phyloP scores from a whole-genome alignment of 2,797 vertebrate genomes.

The Mycteria americana region DNA sequence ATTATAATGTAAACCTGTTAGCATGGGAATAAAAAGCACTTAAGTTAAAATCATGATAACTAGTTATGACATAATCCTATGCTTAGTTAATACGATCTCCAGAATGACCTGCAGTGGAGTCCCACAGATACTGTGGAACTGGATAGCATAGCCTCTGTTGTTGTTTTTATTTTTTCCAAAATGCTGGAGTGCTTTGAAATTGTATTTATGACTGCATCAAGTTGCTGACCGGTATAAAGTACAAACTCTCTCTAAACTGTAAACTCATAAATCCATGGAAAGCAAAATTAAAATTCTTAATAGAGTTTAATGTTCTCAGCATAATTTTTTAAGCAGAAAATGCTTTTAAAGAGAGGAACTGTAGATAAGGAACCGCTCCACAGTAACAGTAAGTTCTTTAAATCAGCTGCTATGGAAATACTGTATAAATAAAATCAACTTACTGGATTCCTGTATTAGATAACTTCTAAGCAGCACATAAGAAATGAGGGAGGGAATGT shows the following conservation, averaged over 20 bases:
- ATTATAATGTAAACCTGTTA: background rate
- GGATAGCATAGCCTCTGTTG: background rate
- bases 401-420: background rate
- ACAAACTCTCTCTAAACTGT: background rate
- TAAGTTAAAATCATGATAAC: background rate
- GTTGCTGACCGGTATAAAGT: background rate
- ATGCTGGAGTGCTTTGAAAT: background rate
- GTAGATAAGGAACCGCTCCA: background rate
- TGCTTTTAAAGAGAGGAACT: background rate
- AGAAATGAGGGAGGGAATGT: background rate
- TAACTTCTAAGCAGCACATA: background rate
- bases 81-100: fast-evolving
- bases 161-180: background rate
- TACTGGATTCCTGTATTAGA: background rate
- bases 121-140: background rate
- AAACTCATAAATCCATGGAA: background rate
- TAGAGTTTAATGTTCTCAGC: background rate
- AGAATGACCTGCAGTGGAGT: background rate
- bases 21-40: background rate
- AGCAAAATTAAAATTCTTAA: background rate
- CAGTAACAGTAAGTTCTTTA: background rate
- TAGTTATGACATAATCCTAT: background rate
- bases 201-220: background rate
- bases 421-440: background rate
- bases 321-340: background rate